Percentiles rank a stretch among this genome's conserved stretches.
Evolutionary conservation across 2,888 invertebrate species (phyloP).

Genomic region (Caenorhabditis becei): DNA sequence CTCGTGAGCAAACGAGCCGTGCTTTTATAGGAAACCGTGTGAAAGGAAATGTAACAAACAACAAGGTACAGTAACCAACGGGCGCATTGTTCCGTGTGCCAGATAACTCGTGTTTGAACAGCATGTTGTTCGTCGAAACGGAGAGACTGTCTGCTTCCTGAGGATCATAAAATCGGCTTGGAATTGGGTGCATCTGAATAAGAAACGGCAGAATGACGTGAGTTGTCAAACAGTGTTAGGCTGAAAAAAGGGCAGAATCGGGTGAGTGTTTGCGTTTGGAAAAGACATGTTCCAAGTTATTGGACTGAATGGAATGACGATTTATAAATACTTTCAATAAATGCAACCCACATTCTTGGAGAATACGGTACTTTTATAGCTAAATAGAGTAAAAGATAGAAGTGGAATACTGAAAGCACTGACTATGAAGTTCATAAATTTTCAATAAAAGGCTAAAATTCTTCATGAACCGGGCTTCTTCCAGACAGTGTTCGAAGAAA

Average conservation of each 20-base stretch:
- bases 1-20: slow-evolving; percentile 49
- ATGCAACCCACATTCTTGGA: too few species aligned
- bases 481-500: too few species aligned
- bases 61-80: slow-evolving; percentile 54
- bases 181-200: slow-evolving; percentile 43
- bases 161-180: slow-evolving; percentile 56
- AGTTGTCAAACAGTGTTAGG: slow-evolving; percentile 28
- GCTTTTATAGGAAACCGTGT: slow-evolving; percentile 44
- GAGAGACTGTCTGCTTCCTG: slow-evolving; percentile 41
- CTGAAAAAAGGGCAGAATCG: slow-evolving; percentile 17
- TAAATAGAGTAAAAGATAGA: too few species aligned
- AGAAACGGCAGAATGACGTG: slow-evolving; percentile 22
- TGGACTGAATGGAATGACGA: not conserved
- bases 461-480: too few species aligned
- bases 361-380: too few species aligned
- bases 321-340: not conserved
- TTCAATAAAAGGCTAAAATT: too few species aligned
- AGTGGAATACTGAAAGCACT: too few species aligned
- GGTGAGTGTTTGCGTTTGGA: slow-evolving; percentile 22
- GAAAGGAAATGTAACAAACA: slow-evolving; percentile 58
- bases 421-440: too few species aligned
- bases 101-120: slow-evolving; percentile 44
- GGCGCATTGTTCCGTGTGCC: slow-evolving; percentile 28
- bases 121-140: slow-evolving; percentile 46
- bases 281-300: slow-evolving; percentile 1